A percentile compares a stretch with the other conserved stretches of the same genome.
phyloP scores from a whole-genome alignment of 2,797 vertebrate species.

The Phylloscopus collybita region DNA sequence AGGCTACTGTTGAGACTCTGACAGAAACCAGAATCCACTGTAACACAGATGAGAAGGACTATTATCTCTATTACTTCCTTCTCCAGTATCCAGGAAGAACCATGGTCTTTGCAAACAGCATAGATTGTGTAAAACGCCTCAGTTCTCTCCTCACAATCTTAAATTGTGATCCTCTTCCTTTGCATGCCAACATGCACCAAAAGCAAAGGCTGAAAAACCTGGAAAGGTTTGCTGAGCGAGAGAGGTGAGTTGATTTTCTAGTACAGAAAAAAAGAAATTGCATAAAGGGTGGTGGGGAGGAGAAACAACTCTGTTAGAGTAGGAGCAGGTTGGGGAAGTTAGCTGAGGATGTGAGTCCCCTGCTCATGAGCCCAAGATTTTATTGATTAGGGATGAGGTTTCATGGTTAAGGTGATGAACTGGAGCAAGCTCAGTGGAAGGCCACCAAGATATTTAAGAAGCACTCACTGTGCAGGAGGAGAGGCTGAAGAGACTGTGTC shows the following conservation, averaged over 20 bases:
- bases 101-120: conserved; percentile 98
- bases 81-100: conserved; percentile 92
- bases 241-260: conserved; percentile 81
- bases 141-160: conserved; percentile 89
- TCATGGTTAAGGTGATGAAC: background rate
- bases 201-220: conserved; percentile 96
- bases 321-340: background rate
- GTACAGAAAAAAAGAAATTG: background rate
- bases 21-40: conserved; percentile 93
- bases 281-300: background rate
- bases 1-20: conserved; percentile 92
- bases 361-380: background rate
- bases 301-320: background rate
- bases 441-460: background rate
- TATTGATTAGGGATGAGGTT: background rate
- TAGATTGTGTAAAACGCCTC: conserved; percentile 96
- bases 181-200: conserved; percentile 99
- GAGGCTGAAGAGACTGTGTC: background rate
- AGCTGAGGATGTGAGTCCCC: background rate
- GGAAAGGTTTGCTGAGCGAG: conserved; percentile 91
- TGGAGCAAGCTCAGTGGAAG: background rate
- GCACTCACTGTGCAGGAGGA: background rate
- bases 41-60: conserved; percentile 92
- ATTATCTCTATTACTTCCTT: conserved; percentile 94
- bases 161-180: conserved; percentile 85